Evolutionary conservation across 2,797 vertebrate genomes (phyloP).

Genomic region (Borostomias antarcticus): DNA sequence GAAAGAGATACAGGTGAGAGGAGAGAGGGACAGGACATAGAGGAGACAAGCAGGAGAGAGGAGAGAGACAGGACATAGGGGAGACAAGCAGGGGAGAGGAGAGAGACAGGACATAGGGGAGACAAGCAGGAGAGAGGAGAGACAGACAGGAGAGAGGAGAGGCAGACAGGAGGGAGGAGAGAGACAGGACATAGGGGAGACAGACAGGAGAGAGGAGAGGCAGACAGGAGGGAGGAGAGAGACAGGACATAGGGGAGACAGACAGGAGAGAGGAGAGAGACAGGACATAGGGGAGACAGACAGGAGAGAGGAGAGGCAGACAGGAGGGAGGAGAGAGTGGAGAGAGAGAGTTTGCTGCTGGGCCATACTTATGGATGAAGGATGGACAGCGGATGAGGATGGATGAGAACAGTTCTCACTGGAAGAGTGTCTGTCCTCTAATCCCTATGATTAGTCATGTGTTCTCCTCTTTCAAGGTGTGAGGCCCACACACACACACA

Average conservation of each 20-base stretch:
- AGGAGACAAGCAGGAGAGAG: not conserved
- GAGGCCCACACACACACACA: too few species aligned
- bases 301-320: not conserved
- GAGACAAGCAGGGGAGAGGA: not conserved
- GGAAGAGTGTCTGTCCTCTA: slow-evolving; percentile 63
- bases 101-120: not conserved
- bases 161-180: not conserved
- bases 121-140: not conserved
- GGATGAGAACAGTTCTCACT: slow-evolving; percentile 47
- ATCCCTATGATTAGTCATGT: slow-evolving; percentile 73
- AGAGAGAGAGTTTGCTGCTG: not conserved
- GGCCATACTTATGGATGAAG: not conserved
- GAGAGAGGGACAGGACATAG: not conserved
- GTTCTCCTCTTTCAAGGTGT: slow-evolving; percentile 72
- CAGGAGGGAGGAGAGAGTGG: too few species aligned
- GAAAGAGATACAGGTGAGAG: too few species aligned
- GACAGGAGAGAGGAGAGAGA: too few species aligned
- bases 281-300: too few species aligned
- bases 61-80: not conserved
- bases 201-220: not conserved
- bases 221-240: not conserved
- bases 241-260: not conserved
- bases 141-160: not conserved
- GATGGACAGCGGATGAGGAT: slow-evolving; percentile 40
- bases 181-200: too few species aligned